Conservation (phyloP, 1,140 invertebrate genomes). For the Drosophila pseudoananassae region DNA sequence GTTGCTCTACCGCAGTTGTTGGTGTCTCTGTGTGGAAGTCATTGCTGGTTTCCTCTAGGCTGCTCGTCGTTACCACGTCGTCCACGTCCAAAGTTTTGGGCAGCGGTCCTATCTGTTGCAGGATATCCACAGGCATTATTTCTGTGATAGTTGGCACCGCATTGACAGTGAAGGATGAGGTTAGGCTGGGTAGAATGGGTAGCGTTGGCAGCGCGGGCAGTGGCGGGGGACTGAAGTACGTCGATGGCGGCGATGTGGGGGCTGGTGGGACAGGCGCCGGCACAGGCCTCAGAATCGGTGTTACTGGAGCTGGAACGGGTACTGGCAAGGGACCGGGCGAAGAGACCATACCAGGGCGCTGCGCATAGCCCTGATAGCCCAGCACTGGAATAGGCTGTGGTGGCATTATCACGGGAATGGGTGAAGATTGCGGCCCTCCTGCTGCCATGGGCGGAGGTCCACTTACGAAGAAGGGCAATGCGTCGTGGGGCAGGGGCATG, state of each 20-base stretch:
- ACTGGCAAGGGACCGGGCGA: slow-evolving; percentile 23
- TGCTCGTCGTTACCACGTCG: slow-evolving; percentile 21
- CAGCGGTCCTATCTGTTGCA: slow-evolving; percentile 63
- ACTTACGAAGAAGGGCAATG: slow-evolving; percentile 33
- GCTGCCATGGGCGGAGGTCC: slow-evolving; percentile 39
- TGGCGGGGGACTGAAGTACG: slow-evolving; percentile 59
- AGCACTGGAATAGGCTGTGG: slow-evolving; percentile 30
- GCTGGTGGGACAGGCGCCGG: background rate
- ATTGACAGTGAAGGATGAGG: slow-evolving; percentile 49
- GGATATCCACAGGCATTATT: slow-evolving; percentile 70
- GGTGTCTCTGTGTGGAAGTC: slow-evolving; percentile 34
- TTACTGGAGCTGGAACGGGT: slow-evolving; percentile 17
- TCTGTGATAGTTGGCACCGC: slow-evolving; percentile 57
- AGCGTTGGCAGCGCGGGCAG: slow-evolving; percentile 41
- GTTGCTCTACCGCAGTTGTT: background rate
- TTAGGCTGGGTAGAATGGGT: slow-evolving; percentile 18
- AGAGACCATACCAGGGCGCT: slow-evolving; percentile 7
- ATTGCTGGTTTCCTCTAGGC: slow-evolving; percentile 25
- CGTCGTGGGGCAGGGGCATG: slow-evolving; percentile 16
- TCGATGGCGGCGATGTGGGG: slow-evolving; percentile 11
- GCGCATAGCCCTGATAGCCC: slow-evolving; percentile 16
- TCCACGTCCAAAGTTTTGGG: slow-evolving; percentile 66
- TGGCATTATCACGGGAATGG: slow-evolving; percentile 4
- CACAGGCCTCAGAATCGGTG: slow-evolving; percentile 11
- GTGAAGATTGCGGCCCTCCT: background rate